Base-by-base conservation (phyloP, 2,888 invertebrate genomes). In the Drosophila crucigera region DNA sequence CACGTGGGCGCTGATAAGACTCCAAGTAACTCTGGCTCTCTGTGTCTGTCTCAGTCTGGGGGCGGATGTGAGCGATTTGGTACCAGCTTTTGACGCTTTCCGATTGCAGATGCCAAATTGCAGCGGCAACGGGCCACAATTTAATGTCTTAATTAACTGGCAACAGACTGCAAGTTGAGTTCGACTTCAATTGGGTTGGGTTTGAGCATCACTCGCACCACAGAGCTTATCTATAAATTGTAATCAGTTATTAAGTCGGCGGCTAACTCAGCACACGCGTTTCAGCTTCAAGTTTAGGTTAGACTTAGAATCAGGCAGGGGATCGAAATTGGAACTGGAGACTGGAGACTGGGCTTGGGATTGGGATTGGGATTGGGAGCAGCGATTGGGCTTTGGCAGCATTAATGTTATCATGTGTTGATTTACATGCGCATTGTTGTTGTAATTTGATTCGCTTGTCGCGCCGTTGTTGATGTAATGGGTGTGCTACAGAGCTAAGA, bases 171-270 rank as follows among this genome's bases (percentile, higher is more conserved):
- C 56, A 55, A 47, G 50, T 47, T 41, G 56, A 16, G 56, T 39
- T 37, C 31, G 54, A 61, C 61, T 49, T 37, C 55, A 64, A 75
- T 79, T 68, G 65, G 69, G 35, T 62, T 73, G 50, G 66, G 59
- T 54, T 58, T 37, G 37, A 50, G 55, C 58, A 59, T 60, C 66
- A 28, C 25, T 47, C 30, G 66, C 65, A 56, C 55, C 49, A 28
- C 63, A 25, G 25, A 25, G 84, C 79, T 84, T 91, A 91, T 91
- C 91, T 84, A 76, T 82, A 89, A 91, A 88, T 89, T 85, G 89
- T 92, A 87, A 91, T 91, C 91, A 91, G 92, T 89, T 91, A 91
- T 91, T 91, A 92, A 92, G 84, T 78, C 73, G 49, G 65, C 69
- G 68, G 50, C 73, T 74, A 78, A 66, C 62, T 70, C 60, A 25